Base-by-base conservation (phyloP, 1,140 invertebrate species). In the Idris sp. region DNA sequence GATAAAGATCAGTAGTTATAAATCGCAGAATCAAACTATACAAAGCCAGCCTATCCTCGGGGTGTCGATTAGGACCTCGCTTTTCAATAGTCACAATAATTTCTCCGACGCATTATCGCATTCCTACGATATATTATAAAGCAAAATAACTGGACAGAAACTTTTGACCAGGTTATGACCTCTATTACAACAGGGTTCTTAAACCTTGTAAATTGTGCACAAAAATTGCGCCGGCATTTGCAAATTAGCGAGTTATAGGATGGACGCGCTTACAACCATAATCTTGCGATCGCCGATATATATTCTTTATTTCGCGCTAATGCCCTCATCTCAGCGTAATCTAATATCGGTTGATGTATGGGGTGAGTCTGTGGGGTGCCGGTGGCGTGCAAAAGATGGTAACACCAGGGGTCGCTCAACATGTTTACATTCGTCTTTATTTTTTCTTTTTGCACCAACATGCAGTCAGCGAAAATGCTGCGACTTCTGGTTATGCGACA, bases 351-450 rank as follows among this genome's bases (percentile, higher is more conserved):
- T 73, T 85, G 84, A 85, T 85, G 79, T 84, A 86, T 85, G 56
- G 83, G 78, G 77, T 64, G 75, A 81, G 65, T 40, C 84, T 40
- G 79, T 84, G 79, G 83, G 83, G 83, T 78, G 82, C 79, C 78
- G 62, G 74, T 74, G 74, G 69, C 72, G 73, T 76, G 80, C 78
- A 79, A 79, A 83, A 78, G 79, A 81, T 81, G 82, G n/a, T 84
- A 85, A 84, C 83, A 84, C 83, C 78, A 61, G 83, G 82, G 82
- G 79, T 82, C 82, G 54, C 53, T 40, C 73, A 53, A 54, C 71
- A 82, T 82, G 83, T 85, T 82, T 83, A 82, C 79, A 81, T 83
- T 84, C n/a, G n/a, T n/a, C n/a, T n/a, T n/a, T n/a, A n/a, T n/a
- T n/a, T n/a, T n/a, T n/a, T n/a, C n/a, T n/a, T n/a, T n/a, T n/a